A percentile compares a stretch with the other conserved stretches of the same genome.
Evolutionary conservation across 2,888 invertebrate species (phyloP).

Genomic region (Ormyrus labotus): DNA sequence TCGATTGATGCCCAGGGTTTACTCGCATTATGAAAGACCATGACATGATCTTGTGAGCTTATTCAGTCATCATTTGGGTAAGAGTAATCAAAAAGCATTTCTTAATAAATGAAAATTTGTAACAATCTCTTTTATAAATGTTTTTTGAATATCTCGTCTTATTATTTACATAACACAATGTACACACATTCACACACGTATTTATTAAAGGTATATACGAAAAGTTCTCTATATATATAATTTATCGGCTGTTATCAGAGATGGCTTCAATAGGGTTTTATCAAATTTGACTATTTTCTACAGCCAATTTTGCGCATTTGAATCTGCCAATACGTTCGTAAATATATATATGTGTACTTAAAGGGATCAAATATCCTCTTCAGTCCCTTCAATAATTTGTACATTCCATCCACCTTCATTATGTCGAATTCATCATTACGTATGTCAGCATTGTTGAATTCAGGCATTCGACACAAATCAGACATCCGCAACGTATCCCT

Average conservation of each 20-base stretch:
- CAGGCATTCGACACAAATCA: too few relatives aligned
- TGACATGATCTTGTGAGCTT: neutral
- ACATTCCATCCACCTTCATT: neutral
- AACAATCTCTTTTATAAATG: neutral
- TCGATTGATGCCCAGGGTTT: constrained; percentile 73
- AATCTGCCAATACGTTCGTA: too few relatives aligned
- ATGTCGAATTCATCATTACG: too few relatives aligned
- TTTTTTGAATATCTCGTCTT: constrained; percentile 20
- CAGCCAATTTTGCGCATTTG: too few relatives aligned
- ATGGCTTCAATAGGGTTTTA: too few relatives aligned
- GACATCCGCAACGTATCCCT: too few relatives aligned
- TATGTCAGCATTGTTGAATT: too few relatives aligned
- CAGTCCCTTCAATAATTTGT: constrained; percentile 14
- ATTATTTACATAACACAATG: neutral
- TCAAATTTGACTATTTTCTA: too few relatives aligned
- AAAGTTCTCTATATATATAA: too few relatives aligned
- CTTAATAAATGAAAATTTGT: neutral
- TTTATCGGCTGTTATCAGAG: too few relatives aligned
- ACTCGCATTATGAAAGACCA: constrained; percentile 52
- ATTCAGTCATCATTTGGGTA: neutral
- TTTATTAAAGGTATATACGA: neutral
- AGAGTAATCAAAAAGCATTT: constrained; percentile 14
- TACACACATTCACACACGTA: too few relatives aligned
- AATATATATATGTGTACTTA: neutral
- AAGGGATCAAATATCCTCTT: neutral